Evolutionary conservation across 1,140 invertebrate species (phyloP).

Genomic region (Cyclargus thomasi): DNA sequence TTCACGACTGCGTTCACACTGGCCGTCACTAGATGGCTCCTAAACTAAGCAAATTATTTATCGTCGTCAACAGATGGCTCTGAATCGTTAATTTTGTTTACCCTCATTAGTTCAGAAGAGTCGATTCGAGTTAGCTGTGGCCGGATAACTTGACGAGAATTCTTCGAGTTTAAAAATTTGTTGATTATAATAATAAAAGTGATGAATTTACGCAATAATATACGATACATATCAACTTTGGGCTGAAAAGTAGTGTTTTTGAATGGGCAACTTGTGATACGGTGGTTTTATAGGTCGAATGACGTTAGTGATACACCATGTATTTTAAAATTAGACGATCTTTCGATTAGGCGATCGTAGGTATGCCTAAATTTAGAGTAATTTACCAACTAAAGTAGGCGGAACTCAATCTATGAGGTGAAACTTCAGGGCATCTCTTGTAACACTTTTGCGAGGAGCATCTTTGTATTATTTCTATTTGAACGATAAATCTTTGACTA

Average conservation of each 20-base stretch:
- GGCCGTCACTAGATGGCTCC: constrained; percentile 45
- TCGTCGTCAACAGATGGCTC: constrained; percentile 10
- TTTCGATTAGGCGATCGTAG: too few species aligned
- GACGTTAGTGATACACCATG: constrained; percentile 48
- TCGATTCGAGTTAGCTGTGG: constrained; percentile 59
- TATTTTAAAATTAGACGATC: constrained; percentile 35
- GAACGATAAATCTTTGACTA: constrained; percentile 11
- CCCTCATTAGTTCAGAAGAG: constrained; percentile 47
- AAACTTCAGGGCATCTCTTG: constrained; percentile 2
- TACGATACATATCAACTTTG: constrained; percentile 73
- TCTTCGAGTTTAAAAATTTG: constrained; percentile 38
- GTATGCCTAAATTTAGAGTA: constrained; percentile 61
- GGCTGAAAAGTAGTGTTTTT: constrained; percentile 62
- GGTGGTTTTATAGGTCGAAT: constrained; percentile 40
- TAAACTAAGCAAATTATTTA: constrained; percentile 7
- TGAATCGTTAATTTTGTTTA: constrained; percentile 23
- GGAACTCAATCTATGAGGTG: constrained; percentile 11
- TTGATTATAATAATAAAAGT: constrained; percentile 39
- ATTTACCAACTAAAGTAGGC: constrained; percentile 24
- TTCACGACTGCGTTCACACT: constrained; percentile 39
- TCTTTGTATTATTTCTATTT: constrained; percentile 9
- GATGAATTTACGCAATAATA: constrained; percentile 66
- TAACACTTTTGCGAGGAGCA: constrained; percentile 8
- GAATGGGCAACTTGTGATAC: constrained; percentile 62
- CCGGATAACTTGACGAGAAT: constrained; percentile 52